Percentiles rank a stretch among this genome's conserved stretches.
phyloP scores from a whole-genome alignment of 2,113 vertebrate genomes.

The Carlito syrichta region DNA sequence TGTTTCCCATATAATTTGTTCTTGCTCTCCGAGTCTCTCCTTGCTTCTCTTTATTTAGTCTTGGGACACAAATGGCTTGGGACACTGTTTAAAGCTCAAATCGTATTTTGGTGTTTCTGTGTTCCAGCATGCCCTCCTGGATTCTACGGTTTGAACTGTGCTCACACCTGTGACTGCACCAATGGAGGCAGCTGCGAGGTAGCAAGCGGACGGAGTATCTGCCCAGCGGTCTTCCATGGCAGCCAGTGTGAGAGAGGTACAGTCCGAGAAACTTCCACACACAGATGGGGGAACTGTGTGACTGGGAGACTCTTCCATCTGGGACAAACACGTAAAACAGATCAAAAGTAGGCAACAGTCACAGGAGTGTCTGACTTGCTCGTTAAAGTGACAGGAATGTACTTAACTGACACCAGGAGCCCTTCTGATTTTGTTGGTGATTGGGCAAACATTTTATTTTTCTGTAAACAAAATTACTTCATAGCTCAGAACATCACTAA shows the following conservation, averaged over 20 bases:
- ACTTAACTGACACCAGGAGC: neutral
- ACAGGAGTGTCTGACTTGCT: neutral
- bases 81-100: neutral
- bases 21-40: neutral
- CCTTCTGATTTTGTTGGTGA: neutral
- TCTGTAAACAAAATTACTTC: neutral
- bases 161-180: constrained; percentile 82
- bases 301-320: neutral
- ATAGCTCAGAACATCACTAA: neutral
- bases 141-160: constrained; percentile 86
- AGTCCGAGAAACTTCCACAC: neutral
- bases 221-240: constrained; percentile 84
- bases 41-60: neutral
- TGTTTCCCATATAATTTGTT: neutral
- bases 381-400: neutral
- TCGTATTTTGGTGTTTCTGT: constrained; percentile 10
- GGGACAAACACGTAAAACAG: neutral
- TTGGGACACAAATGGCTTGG: neutral
- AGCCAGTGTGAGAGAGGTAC: constrained; percentile 86
- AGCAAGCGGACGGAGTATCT: constrained; percentile 84
- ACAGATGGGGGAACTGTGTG: neutral
- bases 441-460: neutral
- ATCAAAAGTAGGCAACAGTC: neutral
- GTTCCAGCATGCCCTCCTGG: constrained; percentile 86
- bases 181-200: constrained; percentile 81